A percentile compares a stretch with the other conserved stretches of the same genome.
phyloP scores from a whole-genome alignment of 2,113 vertebrate species.

The Pseudopodoces humilis region DNA sequence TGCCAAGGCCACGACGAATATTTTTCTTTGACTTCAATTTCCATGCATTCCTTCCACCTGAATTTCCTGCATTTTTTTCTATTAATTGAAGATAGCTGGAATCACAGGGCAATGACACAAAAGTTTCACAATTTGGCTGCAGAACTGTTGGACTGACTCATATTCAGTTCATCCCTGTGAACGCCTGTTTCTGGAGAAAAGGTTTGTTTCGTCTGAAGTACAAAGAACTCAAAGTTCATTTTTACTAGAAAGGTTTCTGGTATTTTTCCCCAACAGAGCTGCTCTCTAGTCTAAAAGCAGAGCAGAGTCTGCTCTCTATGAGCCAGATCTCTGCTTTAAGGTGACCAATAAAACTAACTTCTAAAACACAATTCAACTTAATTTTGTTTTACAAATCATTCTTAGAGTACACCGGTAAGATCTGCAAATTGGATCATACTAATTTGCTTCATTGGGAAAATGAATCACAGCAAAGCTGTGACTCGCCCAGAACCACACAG shows the following conservation, averaged over 20 bases:
- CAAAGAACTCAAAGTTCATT: background rate
- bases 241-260: background rate
- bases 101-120: constrained; percentile 36
- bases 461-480: background rate
- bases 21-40: constrained; percentile 52
- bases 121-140: constrained; percentile 22
- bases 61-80: constrained; percentile 33
- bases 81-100: constrained; percentile 47
- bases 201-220: background rate
- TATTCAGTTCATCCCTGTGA: background rate
- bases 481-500: background rate
- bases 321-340: background rate
- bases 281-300: background rate
- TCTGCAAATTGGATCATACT: background rate
- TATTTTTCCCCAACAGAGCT: background rate
- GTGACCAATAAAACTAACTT: background rate
- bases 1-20: background rate
- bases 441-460: background rate
- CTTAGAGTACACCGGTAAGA: background rate
- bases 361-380: background rate
- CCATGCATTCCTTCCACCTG: constrained; percentile 58
- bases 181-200: background rate
- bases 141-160: background rate
- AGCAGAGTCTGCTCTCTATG: background rate
- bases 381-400: background rate